These are phyloP conservation scores for Xiphophorus birchmanni DNA, from an alignment of 2,797 vertebrate species.

Conservation along the genomic window DNA sequence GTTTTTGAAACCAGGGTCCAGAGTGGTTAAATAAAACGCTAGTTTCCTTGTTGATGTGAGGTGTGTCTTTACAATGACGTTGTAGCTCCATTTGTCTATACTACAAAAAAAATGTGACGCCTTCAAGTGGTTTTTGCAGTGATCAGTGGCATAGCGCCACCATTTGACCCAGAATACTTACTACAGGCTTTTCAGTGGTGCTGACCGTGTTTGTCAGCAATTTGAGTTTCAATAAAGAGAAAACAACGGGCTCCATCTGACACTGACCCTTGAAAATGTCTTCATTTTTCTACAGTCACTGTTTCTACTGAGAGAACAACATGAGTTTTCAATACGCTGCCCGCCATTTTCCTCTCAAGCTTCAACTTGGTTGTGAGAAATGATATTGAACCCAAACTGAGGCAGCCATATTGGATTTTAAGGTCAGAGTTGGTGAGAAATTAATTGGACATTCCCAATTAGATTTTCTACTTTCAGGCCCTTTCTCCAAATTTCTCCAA, in stretches of 20 bases:
- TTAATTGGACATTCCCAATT: neutral
- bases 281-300: neutral
- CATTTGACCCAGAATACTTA: neutral
- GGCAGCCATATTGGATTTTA: neutral
- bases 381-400: neutral
- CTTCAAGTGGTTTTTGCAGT: neutral
- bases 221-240: neutral
- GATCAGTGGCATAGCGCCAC: neutral
- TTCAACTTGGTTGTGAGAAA: neutral
- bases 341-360: neutral
- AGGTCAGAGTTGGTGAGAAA: neutral
- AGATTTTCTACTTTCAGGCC: neutral
- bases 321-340: no score
- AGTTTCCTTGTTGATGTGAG: neutral
- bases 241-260: neutral
- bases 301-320: neutral
- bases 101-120: neutral
- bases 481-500: neutral
- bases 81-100: neutral
- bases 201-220: no score
- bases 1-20: neutral
- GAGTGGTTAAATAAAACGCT: no score
- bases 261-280: neutral
- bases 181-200: neutral
- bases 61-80: neutral